These are phyloP conservation scores for Tachuris rubrigastra DNA, from an alignment of 2,113 vertebrate genomes.

Conservation along the genomic window DNA sequence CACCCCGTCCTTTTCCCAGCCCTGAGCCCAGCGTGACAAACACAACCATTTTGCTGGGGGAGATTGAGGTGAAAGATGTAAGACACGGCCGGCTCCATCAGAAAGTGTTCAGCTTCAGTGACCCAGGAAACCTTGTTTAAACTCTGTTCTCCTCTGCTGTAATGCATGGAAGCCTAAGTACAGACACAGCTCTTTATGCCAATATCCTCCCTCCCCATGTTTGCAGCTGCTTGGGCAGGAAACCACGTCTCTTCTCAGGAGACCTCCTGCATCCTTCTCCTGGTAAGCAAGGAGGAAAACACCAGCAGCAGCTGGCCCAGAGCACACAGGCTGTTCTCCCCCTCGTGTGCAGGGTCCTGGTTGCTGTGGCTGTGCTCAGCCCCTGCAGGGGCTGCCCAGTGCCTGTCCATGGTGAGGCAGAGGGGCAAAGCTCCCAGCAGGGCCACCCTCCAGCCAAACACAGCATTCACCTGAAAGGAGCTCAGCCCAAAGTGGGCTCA, in stretches of 20 bases:
- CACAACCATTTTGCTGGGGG: neutral
- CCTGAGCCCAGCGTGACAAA: neutral
- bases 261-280: neutral
- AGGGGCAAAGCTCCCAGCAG: neutral
- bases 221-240: neutral
- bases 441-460: neutral
- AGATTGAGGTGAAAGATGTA: neutral
- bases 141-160: neutral
- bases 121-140: neutral
- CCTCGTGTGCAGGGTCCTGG: fast-evolving
- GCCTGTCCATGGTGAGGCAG: fast-evolving
- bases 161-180: neutral
- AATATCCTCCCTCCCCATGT: neutral
- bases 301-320: neutral
- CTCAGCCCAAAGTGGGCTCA: neutral
- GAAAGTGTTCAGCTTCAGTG: fast-evolving
- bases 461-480: neutral
- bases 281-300: neutral
- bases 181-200: neutral
- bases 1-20: neutral
- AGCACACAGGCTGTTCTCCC: neutral
- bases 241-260: neutral
- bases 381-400: neutral
- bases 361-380: neutral
- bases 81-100: neutral